Conservation (phyloP, 2,797 vertebrate genomes). For the Etheostoma perlongum region DNA sequence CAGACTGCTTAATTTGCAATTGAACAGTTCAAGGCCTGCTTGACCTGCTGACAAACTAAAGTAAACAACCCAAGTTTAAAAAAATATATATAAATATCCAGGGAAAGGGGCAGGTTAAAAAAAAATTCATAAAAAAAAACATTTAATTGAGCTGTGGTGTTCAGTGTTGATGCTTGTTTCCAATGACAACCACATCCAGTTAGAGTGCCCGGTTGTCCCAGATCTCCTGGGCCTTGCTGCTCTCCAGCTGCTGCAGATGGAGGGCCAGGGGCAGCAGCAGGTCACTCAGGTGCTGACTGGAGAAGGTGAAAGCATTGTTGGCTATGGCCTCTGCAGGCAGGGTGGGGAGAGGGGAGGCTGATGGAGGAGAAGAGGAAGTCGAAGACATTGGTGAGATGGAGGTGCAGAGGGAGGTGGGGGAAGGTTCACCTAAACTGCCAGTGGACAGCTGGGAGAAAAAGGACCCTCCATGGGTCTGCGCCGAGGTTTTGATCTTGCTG, state of each 20-base stretch:
- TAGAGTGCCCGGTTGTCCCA: conserved; percentile 70
- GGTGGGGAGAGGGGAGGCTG: conserved; percentile 66
- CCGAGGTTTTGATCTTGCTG: conserved; percentile 48
- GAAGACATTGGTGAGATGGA: conserved; percentile 55
- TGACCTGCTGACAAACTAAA: conserved; percentile 25
- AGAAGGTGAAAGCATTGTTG: conserved; percentile 86
- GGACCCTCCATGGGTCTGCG: conserved; percentile 11
- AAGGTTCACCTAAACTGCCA: conserved; percentile 62
- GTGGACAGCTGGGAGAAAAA: conserved; percentile 35
- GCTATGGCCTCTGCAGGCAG: conserved; percentile 61
- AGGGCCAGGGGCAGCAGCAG: conserved; percentile 84
- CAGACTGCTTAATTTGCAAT: background rate
- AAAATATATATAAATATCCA: background rate
- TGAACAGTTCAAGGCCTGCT: conserved; percentile 33
- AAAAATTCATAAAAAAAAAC: background rate
- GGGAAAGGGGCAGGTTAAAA: background rate
- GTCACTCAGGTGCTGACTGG: conserved; percentile 84
- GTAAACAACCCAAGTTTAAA: conserved; percentile 16
- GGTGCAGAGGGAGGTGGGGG: conserved; percentile 59
- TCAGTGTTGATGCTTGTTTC: conserved; percentile 20
- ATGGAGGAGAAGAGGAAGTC: conserved; percentile 67
- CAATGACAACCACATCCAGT: accelerated
- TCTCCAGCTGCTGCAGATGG: conserved; percentile 83
- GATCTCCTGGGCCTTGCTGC: conserved; percentile 60
- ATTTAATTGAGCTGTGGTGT: background rate